phyloP scores from a whole-genome alignment of 2,888 invertebrate genomes.

The Pantelozetes paolii region DNA sequence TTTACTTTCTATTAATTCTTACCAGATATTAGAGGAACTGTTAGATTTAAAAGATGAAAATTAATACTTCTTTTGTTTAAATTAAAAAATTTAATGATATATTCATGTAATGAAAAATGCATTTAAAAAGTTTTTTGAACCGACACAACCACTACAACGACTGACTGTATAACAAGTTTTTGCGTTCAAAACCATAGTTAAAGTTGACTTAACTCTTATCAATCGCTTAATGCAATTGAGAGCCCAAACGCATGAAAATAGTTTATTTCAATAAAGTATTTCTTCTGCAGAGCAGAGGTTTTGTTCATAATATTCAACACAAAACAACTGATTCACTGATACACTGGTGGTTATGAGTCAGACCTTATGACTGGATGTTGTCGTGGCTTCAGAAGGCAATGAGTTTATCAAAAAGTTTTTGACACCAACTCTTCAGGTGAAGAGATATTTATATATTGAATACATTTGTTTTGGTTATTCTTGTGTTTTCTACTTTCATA shows the following conservation, averaged over 20 bases:
- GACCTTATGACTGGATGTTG: neutral
- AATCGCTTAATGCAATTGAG: neutral
- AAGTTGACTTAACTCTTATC: neutral
- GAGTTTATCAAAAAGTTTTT: no score
- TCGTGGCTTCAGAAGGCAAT: constrained; percentile 2
- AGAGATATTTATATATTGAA: neutral
- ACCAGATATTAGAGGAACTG: no score
- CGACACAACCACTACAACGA: neutral
- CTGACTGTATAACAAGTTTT: neutral
- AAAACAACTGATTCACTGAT: neutral
- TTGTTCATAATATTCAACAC: neutral
- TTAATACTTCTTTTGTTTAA: no score
- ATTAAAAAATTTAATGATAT: neutral
- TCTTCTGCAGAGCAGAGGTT: no score
- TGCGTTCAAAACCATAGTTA: neutral
- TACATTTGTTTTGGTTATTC: neutral
- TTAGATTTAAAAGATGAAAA: no score
- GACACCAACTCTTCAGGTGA: neutral
- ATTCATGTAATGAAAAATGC: neutral
- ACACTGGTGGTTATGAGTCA: neutral
- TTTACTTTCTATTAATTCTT: no score
- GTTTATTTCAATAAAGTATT: no score
- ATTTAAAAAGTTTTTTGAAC: constrained; percentile 17
- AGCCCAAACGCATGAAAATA: no score
- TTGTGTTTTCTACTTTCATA: neutral